phyloP scores from a whole-genome alignment of 1,140 invertebrate species.

The Drosophila equinoxialis region DNA sequence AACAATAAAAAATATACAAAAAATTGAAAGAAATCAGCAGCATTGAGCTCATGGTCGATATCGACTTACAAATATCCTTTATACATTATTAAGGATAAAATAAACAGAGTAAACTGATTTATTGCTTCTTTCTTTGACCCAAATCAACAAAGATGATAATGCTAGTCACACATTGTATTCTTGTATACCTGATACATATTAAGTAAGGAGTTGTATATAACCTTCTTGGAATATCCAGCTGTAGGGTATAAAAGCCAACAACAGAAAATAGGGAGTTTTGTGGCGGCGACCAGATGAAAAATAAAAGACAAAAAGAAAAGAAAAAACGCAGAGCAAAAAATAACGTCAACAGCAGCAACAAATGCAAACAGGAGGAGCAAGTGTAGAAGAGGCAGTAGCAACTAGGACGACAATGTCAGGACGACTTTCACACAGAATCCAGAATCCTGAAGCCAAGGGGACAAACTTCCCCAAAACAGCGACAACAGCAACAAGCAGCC shows the following conservation, averaged over 20 bases:
- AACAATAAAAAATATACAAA: constrained; percentile 60
- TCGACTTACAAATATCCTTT: neutral
- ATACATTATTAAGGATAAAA: too few species aligned
- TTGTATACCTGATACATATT: neutral
- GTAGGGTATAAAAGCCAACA: neutral
- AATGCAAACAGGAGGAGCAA: constrained; percentile 16
- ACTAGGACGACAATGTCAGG: constrained; percentile 48
- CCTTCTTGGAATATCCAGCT: neutral
- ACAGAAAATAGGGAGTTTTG: constrained; percentile 21
- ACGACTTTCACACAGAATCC: constrained; percentile 65
- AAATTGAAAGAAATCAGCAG: neutral
- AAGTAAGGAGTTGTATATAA: neutral
- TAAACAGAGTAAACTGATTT: too few species aligned
- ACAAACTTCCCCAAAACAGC: constrained; percentile 62
- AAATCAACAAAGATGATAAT: too few species aligned
- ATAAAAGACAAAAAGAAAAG: constrained; percentile 8
- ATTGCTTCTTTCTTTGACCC: too few species aligned
- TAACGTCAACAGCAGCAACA: constrained; percentile 57
- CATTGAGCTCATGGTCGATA: neutral
- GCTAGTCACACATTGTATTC: too few species aligned
- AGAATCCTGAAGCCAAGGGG: constrained; percentile 33
- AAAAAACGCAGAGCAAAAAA: constrained; percentile 18
- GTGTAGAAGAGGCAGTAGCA: constrained; percentile 22
- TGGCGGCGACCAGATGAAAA: constrained; percentile 4
- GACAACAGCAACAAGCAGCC: constrained; percentile 31